Evolutionary conservation across 2,888 invertebrate species (phyloP), one percentile per base, ranked within the genome.

Genomic region (Cheilosia impressa): DNA sequence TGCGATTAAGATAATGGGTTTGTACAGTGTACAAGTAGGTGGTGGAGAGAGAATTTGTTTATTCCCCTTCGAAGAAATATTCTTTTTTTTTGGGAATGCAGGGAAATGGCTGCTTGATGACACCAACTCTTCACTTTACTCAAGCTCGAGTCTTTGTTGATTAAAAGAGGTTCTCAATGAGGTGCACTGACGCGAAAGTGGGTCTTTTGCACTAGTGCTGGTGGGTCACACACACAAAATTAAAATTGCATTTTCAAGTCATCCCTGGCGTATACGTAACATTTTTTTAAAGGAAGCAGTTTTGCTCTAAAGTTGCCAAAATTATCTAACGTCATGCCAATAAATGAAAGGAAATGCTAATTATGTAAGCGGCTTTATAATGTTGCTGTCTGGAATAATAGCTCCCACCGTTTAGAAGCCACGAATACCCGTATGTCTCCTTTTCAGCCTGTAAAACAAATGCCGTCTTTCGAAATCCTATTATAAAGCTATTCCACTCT

Each of bases 1-100:
- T 41, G 43, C 57, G 62, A 75, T 77, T 60, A 60, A 66, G 55
- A 47, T 62, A 68, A 75, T 68, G 31, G 43, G 7, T 60, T 43
- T 55, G 31, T 47, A 41, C 31, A 55, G 47, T 55, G 31, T 47
- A 41, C 47, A 34, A 47, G 43, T 31, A 47, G 52, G 57, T 52
- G 43, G 60, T 27, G 19, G 24, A 7, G 38, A n/a, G 6, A 27
- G 19, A 13, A 19, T 27, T 50, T 19, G 10, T 63, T 53, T 57
- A 31, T 19, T 58, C 66, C 27, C 7, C 7, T 27, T 27, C 27
- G 24, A 4, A 1, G 5, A 6, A 24, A 31, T 5, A 52, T 27
- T 15, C 50, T 60, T 34, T 9, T 34, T 9, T 34, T 9, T 34
- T 10, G 34, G 0, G 34, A 34, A 34, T 34, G 4, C 1, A 38